A percentile compares a stretch with the other conserved stretches of the same genome.
These are phyloP conservation scores for Holotrichia oblita DNA, from an alignment of 1,140 invertebrate genomes.

Conservation along the genomic window DNA sequence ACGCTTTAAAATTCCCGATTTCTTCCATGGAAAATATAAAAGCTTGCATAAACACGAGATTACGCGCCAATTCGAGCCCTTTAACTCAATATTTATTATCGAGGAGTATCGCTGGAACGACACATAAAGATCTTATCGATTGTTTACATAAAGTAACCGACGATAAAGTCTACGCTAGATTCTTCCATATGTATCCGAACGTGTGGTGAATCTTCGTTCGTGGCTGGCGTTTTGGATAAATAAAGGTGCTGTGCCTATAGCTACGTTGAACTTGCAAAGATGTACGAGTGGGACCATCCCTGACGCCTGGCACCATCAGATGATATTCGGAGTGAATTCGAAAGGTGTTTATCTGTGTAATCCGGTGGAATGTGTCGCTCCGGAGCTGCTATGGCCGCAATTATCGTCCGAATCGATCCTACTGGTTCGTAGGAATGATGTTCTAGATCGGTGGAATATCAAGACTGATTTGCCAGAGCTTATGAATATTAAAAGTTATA, in stretches of 20 bases:
- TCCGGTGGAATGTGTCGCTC: conserved; percentile 76
- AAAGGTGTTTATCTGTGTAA: conserved; percentile 79
- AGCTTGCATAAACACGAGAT: conserved; percentile 66
- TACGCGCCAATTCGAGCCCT: conserved; percentile 64
- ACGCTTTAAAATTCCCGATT: conserved; percentile 50
- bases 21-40: conserved; percentile 65
- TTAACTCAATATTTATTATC: conserved; percentile 76
- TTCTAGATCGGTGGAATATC: conserved; percentile 72
- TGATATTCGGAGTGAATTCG: conserved; percentile 82
- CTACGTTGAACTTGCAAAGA: conserved; percentile 79
- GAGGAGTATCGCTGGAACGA: conserved; percentile 75
- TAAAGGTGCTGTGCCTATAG: conserved; percentile 80
- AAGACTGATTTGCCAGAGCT: conserved; percentile 75
- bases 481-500: conserved; percentile 68
- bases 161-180: conserved; percentile 73
- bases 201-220: conserved; percentile 76
- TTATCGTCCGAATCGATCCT: conserved; percentile 70
- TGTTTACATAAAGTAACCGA: conserved; percentile 74
- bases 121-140: conserved; percentile 71
- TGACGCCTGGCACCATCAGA: conserved; percentile 88
- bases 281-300: conserved; percentile 71
- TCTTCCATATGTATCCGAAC: conserved; percentile 80
- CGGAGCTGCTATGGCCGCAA: conserved; percentile 68
- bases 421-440: conserved; percentile 72
- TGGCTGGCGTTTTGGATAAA: conserved; percentile 85